Evolutionary conservation across 1,140 invertebrate species (phyloP), one percentile per base, ranked within the genome.

Genomic region (Magallana angulata): DNA sequence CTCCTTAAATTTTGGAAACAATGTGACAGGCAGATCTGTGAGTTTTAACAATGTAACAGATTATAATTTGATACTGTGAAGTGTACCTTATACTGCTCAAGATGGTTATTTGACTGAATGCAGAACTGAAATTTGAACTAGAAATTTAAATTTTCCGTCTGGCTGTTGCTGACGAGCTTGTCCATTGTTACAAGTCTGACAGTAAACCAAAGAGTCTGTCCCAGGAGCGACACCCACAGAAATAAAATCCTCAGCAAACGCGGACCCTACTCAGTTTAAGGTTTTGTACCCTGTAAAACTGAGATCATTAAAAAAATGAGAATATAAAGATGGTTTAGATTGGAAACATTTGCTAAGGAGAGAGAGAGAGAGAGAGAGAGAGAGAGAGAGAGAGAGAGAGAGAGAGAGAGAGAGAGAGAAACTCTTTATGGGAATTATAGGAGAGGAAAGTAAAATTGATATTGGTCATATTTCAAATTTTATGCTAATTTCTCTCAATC

Each of bases 121-220:
- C 68, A 71, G 68, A 8, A 18, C 5, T 71, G 68, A 71, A 71
- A 71, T 12, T 36, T 71, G 68, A 71, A 71, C 68, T 71, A 30
- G 68, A 48, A 71, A 71, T 71, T 71, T 71, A 71, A 71, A 71
- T 71, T 71, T 71, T 71, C 68, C 36, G 68, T 71, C 68, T 71
- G 68, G 18, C 24, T 71, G 68, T 71, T 71, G 68, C 68, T 71
- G 68, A 71, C 64, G 68, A 71, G 68, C 18, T 8, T 24, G 36
- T 71, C 68, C 12, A 71, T 71, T 71, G 68, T 71, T 71, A 71
- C 68, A 71, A 30, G 68, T 30, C 18, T 71, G 68, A 71, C 68
- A 71, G 68, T 71, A 24, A 71, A 71, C 68, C 36, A 30, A 8
- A 24, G 68, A 71, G 68, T 71, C 36, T 71, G 18, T 12, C 68